phyloP scores from a whole-genome alignment of 2,113 vertebrate genomes.

The Tragelaphus scriptus region DNA sequence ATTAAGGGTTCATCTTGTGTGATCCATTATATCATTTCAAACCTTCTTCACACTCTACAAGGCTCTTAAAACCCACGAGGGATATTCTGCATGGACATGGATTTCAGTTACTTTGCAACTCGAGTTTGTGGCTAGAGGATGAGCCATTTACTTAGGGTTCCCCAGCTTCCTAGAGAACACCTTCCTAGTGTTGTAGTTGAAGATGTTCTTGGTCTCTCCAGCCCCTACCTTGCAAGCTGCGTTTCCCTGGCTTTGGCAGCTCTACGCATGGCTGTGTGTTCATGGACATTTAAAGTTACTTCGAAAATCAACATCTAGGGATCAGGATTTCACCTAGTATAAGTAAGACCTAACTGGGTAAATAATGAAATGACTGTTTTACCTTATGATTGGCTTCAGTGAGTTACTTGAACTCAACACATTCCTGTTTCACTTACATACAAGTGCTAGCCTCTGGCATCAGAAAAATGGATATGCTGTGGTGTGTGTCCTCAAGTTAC shows the following conservation, averaged over 20 bases:
- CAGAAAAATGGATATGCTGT: not conserved
- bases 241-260: not conserved
- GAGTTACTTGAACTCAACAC: not conserved
- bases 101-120: not conserved
- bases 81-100: not conserved
- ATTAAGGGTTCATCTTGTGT: not conserved
- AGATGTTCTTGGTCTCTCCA: not conserved
- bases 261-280: not conserved
- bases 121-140: not conserved
- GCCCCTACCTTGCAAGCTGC: not conserved
- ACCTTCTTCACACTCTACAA: not conserved
- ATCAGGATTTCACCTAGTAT: not conserved
- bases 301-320: not conserved
- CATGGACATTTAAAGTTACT: not conserved
- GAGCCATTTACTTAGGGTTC: not conserved
- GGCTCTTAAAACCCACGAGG: not conserved
- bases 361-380: not conserved
- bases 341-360: not conserved
- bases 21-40: not conserved
- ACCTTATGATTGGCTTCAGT: not conserved
- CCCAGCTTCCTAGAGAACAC: not conserved
- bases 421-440: not conserved
- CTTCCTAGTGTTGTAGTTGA: not conserved
- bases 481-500: not conserved
- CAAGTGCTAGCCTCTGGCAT: not conserved